Conservation (phyloP, 1,140 invertebrate species). For the Nephila pilipes region DNA sequence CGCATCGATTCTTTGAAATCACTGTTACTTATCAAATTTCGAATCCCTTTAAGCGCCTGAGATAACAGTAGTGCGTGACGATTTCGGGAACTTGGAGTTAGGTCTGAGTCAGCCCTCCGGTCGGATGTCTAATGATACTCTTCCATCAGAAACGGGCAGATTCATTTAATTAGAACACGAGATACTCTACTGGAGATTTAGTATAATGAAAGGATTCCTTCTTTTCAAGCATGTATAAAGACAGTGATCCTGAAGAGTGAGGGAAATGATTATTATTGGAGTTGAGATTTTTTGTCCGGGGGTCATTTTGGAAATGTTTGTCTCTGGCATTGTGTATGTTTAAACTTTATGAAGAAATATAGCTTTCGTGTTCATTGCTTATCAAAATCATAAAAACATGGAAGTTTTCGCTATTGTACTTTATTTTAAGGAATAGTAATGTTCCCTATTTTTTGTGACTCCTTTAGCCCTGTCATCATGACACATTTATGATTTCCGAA, state of each 20-base stretch:
- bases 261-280: neutral
- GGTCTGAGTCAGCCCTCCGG: neutral
- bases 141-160: neutral
- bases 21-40: neutral
- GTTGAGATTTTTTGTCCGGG: neutral
- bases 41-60: neutral
- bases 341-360: no score
- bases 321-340: no score
- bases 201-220: neutral
- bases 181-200: neutral
- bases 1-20: neutral
- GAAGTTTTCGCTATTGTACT: no score
- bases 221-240: neutral
- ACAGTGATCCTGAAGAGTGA: neutral
- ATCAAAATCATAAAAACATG: no score
- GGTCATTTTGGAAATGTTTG: neutral
- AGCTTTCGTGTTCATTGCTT: no score
- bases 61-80: neutral
- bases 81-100: neutral
- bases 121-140: slow-evolving; percentile 18
- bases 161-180: neutral
- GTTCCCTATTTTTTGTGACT: no score
- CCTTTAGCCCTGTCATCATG: no score
- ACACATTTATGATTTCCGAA: no score
- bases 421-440: no score